A percentile compares a stretch with the other conserved stretches of the same genome.
phyloP scores from a whole-genome alignment of 2,113 vertebrate genomes.

The Triplophysa siluroides region DNA sequence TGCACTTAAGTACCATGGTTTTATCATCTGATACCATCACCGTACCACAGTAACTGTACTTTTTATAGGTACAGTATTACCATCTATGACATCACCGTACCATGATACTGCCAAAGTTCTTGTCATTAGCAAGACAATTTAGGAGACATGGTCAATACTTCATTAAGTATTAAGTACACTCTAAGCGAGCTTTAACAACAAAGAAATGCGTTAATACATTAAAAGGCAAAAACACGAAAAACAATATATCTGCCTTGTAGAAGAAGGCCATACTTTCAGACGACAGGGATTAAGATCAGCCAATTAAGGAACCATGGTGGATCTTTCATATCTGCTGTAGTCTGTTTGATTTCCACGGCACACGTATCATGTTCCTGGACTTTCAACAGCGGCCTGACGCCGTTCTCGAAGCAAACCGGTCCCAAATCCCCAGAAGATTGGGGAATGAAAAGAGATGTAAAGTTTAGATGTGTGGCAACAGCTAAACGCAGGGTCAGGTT shows the following conservation, averaged over 20 bases:
- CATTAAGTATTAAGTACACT: too few relatives aligned
- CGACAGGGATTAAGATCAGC: slow-evolving; percentile 64
- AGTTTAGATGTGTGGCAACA: slow-evolving; percentile 98
- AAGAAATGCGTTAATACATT: neutral
- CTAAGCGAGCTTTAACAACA: neutral
- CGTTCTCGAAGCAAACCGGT: slow-evolving; percentile 54
- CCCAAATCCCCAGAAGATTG: slow-evolving; percentile 75
- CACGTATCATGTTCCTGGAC: slow-evolving; percentile 64
- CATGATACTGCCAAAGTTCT: too few relatives aligned
- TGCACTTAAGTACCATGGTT: too few relatives aligned
- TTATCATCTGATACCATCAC: too few relatives aligned
- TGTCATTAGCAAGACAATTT: neutral
- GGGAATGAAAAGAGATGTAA: slow-evolving; percentile 85
- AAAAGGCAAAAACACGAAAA: neutral
- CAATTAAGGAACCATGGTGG: slow-evolving; percentile 68
- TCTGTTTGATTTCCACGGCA: slow-evolving; percentile 66
- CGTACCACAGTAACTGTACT: too few relatives aligned
- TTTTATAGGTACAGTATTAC: too few relatives aligned
- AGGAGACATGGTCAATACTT: too few relatives aligned
- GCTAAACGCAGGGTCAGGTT: slow-evolving; percentile 96
- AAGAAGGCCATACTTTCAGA: slow-evolving; percentile 25
- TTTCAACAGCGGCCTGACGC: slow-evolving; percentile 49
- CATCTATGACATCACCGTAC: too few relatives aligned
- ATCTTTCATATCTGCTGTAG: slow-evolving; percentile 56
- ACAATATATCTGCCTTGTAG: neutral